Evolutionary conservation across 2,113 vertebrate species (phyloP).

Genomic region (Felis catus): DNA sequence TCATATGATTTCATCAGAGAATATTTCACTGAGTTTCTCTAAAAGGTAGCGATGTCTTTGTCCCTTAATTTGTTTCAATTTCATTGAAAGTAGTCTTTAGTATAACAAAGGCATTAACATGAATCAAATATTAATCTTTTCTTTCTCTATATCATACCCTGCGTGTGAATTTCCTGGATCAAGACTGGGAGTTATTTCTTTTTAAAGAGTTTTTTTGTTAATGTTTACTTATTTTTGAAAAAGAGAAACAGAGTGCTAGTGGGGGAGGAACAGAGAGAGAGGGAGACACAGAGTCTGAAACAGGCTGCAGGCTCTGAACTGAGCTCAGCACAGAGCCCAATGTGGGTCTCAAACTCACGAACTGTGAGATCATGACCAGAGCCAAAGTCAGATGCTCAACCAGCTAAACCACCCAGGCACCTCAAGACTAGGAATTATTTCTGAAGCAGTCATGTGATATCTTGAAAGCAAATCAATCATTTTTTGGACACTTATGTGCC

Average conservation of each 20-base stretch:
- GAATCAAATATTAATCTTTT: neutral
- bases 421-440: conserved; percentile 34
- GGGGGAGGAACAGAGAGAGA: too few relatives aligned
- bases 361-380: too few relatives aligned
- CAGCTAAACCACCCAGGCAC: too few relatives aligned
- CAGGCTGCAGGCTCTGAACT: too few relatives aligned
- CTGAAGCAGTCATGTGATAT: neutral
- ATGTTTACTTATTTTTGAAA: too few relatives aligned
- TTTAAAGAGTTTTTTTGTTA: too few relatives aligned
- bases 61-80: conserved; percentile 25
- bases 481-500: neutral
- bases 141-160: neutral
- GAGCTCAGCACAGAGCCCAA: too few relatives aligned
- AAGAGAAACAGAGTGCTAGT: too few relatives aligned
- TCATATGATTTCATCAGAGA: conserved; percentile 10
- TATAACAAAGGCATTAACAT: conserved; percentile 36
- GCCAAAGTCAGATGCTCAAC: too few relatives aligned
- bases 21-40: conserved; percentile 34
- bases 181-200: conserved; percentile 33
- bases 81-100: conserved; percentile 26
- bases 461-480: neutral
- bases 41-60: conserved; percentile 16
- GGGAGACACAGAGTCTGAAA: too few relatives aligned
- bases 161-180: neutral
- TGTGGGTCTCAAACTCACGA: too few relatives aligned